Base-by-base conservation (phyloP, 2,888 invertebrate genomes). In the Venustoraphidia nigricollis region DNA sequence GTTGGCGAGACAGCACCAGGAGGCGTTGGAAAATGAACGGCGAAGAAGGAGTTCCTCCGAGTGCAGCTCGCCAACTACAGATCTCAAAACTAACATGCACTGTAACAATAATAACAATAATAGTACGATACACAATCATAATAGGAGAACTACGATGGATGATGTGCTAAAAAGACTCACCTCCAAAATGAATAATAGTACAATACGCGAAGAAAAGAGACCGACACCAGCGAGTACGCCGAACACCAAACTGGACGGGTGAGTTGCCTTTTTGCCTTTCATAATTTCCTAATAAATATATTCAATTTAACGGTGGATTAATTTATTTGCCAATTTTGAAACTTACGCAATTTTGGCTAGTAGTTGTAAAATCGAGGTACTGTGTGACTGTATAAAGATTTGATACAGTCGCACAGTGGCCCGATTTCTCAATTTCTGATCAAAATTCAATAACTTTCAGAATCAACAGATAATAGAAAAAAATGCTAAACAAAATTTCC, bases 141-240 rank as follows among this genome's bases (percentile, higher is more conserved):
- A 78, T 60, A 64, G 69, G 70, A 48, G 43, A 50, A 51, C 84
- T 66, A 85, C 89, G 52, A 91, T 92, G 91, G 91, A 92, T 71
- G 89, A 91, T 71, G 91, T 92, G 41, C 73, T 90, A 47, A 87
- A 88, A 68, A 77, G 86, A 65, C 74, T 75, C 57, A 89, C 87
- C 54, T 85, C 87, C 53, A 90, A 89, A 69, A 85, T 86, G 79
- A 81, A 83, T 64, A 82, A 79, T 65, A 83, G 81, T 61, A 80
- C 81, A 39, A 74, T 82, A 53, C 78, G 80, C 53, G 77, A 82
- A 58, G 81, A 83, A 62, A 80, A 79, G 60, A 75, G 81, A 64
- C 77, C 81, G 41, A 79, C 80, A 53, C 81, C 79, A 37, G 77
- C 81, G 34, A 78, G 81, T 52, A 82, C 79, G 49, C 60, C 64